phyloP scores from a whole-genome alignment of 2,113 vertebrate species.

The Macroglossus sobrinus region DNA sequence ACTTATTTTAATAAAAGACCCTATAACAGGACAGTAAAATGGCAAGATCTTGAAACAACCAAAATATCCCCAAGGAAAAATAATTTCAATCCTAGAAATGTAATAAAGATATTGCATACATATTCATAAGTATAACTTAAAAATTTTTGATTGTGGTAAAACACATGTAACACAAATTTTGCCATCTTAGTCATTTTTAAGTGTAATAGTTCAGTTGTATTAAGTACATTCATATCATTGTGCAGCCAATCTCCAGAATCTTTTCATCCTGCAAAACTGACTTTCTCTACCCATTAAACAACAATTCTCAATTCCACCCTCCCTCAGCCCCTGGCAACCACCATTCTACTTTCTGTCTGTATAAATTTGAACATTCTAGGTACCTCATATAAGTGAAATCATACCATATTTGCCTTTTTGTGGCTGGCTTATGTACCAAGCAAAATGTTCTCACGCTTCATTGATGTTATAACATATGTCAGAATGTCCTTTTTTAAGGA shows the following conservation, averaged over 20 bases:
- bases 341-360: neutral
- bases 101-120: neutral
- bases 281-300: neutral
- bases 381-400: neutral
- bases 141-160: neutral
- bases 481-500: neutral
- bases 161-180: neutral
- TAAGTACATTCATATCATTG: neutral
- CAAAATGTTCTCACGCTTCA: neutral
- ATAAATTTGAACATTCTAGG: neutral
- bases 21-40: neutral
- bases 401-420: neutral
- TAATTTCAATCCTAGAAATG: neutral
- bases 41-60: neutral
- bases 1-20: neutral
- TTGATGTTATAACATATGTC: neutral
- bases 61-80: neutral
- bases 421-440: neutral
- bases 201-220: neutral
- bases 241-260: neutral
- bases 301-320: neutral
- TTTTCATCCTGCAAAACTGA: neutral
- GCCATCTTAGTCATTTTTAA: neutral
- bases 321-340: neutral
- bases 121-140: neutral